Conservation (phyloP, 2,888 invertebrate genomes). For the Eilema sororculum region DNA sequence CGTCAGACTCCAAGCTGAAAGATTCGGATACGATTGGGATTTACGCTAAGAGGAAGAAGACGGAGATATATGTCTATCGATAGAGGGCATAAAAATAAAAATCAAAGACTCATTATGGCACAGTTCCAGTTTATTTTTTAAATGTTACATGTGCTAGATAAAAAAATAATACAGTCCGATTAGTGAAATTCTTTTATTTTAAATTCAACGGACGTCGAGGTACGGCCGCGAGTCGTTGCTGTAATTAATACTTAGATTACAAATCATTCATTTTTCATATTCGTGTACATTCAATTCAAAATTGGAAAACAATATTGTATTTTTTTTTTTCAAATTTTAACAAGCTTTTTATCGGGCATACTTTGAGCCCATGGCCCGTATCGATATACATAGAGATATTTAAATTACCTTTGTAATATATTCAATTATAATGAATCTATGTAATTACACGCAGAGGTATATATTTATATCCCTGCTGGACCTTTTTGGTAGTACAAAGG, state of each 20-base stretch:
- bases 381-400: slow-evolving; percentile 25
- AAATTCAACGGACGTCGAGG: slow-evolving; percentile 47
- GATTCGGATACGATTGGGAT: too few relatives aligned
- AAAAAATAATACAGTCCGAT: slow-evolving; percentile 87
- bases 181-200: slow-evolving; percentile 78
- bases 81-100: slow-evolving; percentile 44
- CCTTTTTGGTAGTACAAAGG: slow-evolving; percentile 67
- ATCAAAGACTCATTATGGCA: slow-evolving; percentile 80
- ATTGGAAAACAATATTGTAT: slow-evolving; percentile 69
- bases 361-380: slow-evolving; percentile 53
- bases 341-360: slow-evolving; percentile 75
- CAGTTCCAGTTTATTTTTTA: slow-evolving; percentile 86
- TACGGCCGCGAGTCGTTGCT: slow-evolving; percentile 51
- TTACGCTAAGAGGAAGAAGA: too few relatives aligned
- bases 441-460: slow-evolving; percentile 21
- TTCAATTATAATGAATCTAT: slow-evolving; percentile 22
- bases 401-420: slow-evolving; percentile 19
- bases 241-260: slow-evolving; percentile 59
- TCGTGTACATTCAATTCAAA: slow-evolving; percentile 71
- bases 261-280: slow-evolving; percentile 54
- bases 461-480: slow-evolving; percentile 51
- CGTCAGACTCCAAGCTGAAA: too few relatives aligned
- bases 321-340: slow-evolving; percentile 76
- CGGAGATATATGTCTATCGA: too few relatives aligned
- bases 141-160: slow-evolving; percentile 85